Evolutionary conservation across 2,113 vertebrate genomes (phyloP), one percentile per base, ranked within the genome.

Genomic region (Paedocypris sp.): DNA sequence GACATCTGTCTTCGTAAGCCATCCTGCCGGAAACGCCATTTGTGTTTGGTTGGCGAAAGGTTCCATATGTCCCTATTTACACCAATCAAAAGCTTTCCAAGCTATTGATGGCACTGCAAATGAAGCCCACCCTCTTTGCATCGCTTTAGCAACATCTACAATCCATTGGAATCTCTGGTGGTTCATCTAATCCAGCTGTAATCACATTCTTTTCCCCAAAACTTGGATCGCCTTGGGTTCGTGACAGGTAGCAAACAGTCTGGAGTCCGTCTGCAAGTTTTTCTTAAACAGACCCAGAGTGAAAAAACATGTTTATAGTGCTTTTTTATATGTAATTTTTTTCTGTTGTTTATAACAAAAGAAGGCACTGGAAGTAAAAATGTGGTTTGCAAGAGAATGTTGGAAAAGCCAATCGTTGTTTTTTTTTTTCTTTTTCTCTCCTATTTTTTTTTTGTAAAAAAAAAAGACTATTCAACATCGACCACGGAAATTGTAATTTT

Each of bases 311-410:
- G 35, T 72, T 52, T 53, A 66, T 36, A 26, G 28, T 31, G 16
- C 23, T 39, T 41, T 62, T 43, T 19, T 36, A 12, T 64, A 16
- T 29, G 36, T 56, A 13, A 0, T 53, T 10, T 31, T 6, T 26
- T 45, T 22, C 19, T 36, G 38, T 38, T 48, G 42, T 39, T 57
- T 47, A 22, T 39, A 11, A 29, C 60, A 68, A 72, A 73, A 59
- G 73, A 78, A 83, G 78, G 78, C 82, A 84, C 83, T 86, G 83
- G 84, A 86, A 80, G 70, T 73, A 57, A 75, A 69, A 19, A 22
- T 53, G 38, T 62, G 36, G 60, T 52, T 51, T 62, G 43, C 50
- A 52, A 62, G 39, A 62, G 50, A 33, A 29, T 47, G 10, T 36
- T 19, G 50, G 45, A 16, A 43, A 52, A 29, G 19, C 41, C 15